Evolutionary conservation across 2,888 invertebrate genomes (phyloP).

Genomic region (Drosophila planitibia): DNA sequence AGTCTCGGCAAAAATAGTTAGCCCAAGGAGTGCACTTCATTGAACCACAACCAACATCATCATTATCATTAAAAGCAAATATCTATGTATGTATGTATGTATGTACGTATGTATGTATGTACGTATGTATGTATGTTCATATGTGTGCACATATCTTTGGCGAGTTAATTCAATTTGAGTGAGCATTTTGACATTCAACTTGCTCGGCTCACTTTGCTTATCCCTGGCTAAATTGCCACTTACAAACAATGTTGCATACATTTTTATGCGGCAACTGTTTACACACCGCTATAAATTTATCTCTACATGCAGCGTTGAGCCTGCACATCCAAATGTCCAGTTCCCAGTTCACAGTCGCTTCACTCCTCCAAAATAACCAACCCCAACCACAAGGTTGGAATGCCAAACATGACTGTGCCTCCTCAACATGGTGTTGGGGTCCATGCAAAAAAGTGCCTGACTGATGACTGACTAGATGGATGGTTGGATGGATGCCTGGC

Average conservation of each 20-base stretch:
- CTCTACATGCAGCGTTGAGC: constrained; percentile 42
- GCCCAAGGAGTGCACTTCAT: background rate
- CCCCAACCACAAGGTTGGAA: constrained; percentile 14
- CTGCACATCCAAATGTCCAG: constrained; percentile 14
- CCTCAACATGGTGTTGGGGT: constrained; percentile 26
- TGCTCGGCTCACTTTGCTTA: constrained; percentile 1
- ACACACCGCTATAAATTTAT: constrained; percentile 74
- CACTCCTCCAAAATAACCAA: background rate
- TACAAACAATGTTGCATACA: constrained; percentile 78
- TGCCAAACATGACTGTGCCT: constrained; percentile 47
- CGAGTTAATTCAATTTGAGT: constrained; percentile 37
- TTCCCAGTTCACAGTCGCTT: background rate
- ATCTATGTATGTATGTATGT: background rate
- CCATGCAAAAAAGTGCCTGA: constrained; percentile 60
- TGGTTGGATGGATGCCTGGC: constrained; percentile 45
- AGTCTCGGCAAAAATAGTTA: constrained; percentile 1
- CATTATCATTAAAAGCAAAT: constrained; percentile 6
- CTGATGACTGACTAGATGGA: constrained; percentile 69
- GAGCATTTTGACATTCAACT: constrained; percentile 24
- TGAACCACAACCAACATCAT: constrained; percentile 1
- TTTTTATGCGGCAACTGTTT: constrained; percentile 77
- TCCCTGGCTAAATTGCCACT: constrained; percentile 65
- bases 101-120: background rate
- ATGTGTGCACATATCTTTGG: constrained; percentile 2
- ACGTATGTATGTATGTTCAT: background rate